phyloP scores from a whole-genome alignment of 2,797 vertebrate genomes.

The Otolemur crassicaudatus region DNA sequence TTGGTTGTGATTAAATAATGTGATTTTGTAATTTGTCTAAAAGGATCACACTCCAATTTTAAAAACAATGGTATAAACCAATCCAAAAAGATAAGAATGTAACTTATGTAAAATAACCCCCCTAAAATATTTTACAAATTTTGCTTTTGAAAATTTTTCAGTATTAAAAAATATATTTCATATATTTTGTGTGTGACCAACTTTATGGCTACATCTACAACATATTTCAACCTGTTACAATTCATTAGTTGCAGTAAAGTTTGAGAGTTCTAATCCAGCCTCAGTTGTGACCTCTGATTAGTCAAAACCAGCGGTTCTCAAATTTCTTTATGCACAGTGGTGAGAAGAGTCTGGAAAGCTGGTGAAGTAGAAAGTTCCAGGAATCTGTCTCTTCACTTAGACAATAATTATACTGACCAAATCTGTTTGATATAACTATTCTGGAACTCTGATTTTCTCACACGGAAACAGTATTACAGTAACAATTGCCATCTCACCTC shows the following conservation, averaged over 20 bases:
- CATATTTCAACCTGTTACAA: background rate
- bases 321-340: background rate
- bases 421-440: background rate
- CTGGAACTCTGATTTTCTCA: background rate
- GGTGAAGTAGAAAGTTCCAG: background rate
- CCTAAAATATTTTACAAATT: slow-evolving; percentile 1
- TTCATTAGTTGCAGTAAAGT: background rate
- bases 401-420: background rate
- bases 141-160: background rate
- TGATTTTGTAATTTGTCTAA: slow-evolving; percentile 27
- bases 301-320: background rate
- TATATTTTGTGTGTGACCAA: background rate
- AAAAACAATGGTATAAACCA: background rate
- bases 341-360: background rate
- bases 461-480: background rate
- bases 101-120: background rate
- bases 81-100: background rate
- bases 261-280: background rate
- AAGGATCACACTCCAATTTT: background rate
- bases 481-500: background rate
- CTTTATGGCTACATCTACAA: background rate
- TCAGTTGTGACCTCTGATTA: background rate
- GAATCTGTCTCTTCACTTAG: background rate
- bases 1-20: background rate
- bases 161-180: background rate